These are phyloP conservation scores for Bombus cullumanus DNA, from an alignment of 1,140 invertebrate genomes.

Conservation along the genomic window DNA sequence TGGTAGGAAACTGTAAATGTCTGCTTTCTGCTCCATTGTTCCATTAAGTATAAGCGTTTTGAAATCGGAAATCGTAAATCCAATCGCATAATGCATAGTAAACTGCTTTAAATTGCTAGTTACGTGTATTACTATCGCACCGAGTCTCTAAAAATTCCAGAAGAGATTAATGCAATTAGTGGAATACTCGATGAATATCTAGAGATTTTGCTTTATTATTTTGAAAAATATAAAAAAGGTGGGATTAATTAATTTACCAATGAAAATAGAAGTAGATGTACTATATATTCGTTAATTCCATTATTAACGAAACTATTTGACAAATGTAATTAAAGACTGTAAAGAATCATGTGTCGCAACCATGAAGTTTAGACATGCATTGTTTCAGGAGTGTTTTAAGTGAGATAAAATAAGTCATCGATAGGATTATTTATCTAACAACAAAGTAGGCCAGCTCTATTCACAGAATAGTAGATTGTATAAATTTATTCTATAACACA, in stretches of 20 bases:
- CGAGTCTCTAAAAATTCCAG: background rate
- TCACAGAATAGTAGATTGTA: too few species aligned
- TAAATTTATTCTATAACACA: too few species aligned
- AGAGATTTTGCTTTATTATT: background rate
- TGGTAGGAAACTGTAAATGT: background rate
- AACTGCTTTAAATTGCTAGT: background rate
- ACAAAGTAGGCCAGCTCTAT: too few species aligned
- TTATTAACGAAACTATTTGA: background rate
- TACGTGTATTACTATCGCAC: background rate
- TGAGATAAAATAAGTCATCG: too few species aligned
- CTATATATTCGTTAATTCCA: background rate
- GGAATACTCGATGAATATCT: background rate
- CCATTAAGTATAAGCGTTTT: background rate
- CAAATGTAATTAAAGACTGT: background rate
- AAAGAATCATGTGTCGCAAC: background rate
- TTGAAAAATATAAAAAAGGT: background rate
- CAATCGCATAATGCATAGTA: background rate
- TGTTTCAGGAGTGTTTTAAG: too few species aligned
- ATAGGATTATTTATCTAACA: too few species aligned
- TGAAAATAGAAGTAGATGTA: background rate
- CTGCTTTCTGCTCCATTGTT: background rate
- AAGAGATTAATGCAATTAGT: background rate
- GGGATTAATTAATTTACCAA: background rate
- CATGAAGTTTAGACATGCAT: too few species aligned
- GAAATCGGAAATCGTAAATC: background rate